phyloP scores from a whole-genome alignment of 1,140 invertebrate species.

The Cyrtorhinus lividipennis region DNA sequence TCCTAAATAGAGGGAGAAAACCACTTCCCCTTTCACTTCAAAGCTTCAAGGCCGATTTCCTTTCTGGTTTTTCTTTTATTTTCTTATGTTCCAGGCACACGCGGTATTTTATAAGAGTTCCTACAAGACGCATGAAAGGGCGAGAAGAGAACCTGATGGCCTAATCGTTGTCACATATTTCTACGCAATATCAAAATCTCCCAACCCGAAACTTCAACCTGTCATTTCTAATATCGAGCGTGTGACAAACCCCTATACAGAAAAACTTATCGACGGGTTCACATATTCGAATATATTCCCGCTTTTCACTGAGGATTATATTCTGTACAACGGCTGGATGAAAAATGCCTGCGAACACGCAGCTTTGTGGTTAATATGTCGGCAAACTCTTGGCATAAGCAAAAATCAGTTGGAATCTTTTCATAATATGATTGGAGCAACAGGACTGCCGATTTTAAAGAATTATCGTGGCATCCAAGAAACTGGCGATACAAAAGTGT shows the following conservation, averaged over 20 bases:
- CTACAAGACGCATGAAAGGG: slow-evolving; percentile 3
- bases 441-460: background rate
- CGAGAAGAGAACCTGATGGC: slow-evolving; percentile 6
- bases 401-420: slow-evolving; percentile 2
- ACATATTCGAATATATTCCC: background rate
- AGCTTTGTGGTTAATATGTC: slow-evolving; percentile 5
- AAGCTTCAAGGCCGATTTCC: too few relatives aligned
- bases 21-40: too few relatives aligned
- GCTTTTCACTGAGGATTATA: slow-evolving; percentile 11
- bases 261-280: background rate
- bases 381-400: slow-evolving; percentile 4
- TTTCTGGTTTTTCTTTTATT: too few relatives aligned
- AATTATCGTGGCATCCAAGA: background rate
- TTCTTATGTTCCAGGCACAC: too few relatives aligned
- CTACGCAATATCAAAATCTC: background rate
- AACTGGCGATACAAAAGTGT: background rate
- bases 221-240: background rate
- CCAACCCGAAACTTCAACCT: background rate
- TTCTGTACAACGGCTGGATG: slow-evolving; percentile 5
- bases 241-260: background rate
- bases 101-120: slow-evolving; percentile 7
- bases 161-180: slow-evolving; percentile 6
- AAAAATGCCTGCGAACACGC: background rate
- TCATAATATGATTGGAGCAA: background rate
- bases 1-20: too few relatives aligned